phyloP scores from a whole-genome alignment of 2,797 vertebrate species.

The Peromyscus nudipes region DNA sequence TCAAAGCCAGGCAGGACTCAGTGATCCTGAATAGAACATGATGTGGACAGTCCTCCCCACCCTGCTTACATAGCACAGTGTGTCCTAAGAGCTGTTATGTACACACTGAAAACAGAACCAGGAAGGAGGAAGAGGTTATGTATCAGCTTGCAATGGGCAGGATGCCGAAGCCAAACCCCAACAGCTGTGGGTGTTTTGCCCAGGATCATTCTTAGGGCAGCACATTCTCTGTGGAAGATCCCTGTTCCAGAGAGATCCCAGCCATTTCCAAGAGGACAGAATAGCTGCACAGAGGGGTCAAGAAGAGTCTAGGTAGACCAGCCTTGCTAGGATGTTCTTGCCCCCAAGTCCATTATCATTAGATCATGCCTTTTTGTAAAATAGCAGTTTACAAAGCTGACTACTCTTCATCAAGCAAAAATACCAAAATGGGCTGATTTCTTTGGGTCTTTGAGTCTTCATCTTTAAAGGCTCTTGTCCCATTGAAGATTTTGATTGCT shows the following conservation, averaged over 20 bases:
- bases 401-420: background rate
- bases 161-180: constrained; percentile 25
- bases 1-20: constrained; percentile 50
- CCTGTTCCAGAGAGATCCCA: background rate
- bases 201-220: constrained; percentile 37
- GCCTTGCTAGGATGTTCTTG: background rate
- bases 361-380: background rate
- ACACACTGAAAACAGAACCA: background rate
- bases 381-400: background rate
- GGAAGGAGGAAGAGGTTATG: background rate
- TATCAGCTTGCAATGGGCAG: background rate
- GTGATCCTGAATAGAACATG: background rate
- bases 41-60: background rate
- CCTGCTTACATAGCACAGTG: background rate
- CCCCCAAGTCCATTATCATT: background rate
- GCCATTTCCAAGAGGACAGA: background rate
- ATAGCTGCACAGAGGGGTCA: background rate
- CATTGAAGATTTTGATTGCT: background rate
- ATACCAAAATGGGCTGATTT: background rate
- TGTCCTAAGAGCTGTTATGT: background rate
- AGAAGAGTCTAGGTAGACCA: background rate
- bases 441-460: background rate
- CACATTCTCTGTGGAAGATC: background rate
- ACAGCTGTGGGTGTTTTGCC: constrained; percentile 55
- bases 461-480: background rate